Base-by-base conservation (phyloP, 1,140 invertebrate species). In the Aphelenchoides besseyi region DNA sequence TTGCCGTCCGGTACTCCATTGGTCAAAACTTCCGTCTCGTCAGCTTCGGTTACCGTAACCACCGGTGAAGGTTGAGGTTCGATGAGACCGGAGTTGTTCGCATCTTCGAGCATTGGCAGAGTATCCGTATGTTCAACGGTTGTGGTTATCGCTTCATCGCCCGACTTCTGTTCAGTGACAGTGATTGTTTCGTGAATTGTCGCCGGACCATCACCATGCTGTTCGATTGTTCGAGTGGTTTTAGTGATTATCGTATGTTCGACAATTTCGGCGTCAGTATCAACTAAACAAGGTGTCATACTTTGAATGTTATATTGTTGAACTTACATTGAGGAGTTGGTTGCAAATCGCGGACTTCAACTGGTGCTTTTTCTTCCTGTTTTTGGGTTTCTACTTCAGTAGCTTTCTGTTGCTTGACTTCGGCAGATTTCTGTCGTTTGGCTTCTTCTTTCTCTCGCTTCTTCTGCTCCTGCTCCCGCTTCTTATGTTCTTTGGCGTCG, bases 151-250 rank as follows among this genome's bases (percentile, higher is more conserved):
- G 63, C 32, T 23, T n/a, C 63, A 2, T 66, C 16, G 30, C 16
- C 63, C 28, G 63, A n/a, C 63, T 37, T 66, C 63, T 66, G 12
- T 53, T 66, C 55, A 8, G 18, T 59, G 55, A 35, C 32, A 29
- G 63, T 66, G 16, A 29, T 12, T n/a, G 8, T 66, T 33, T 32
- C 63, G 63, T 16, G 16, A n/a, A 64, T 53, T n/a, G 30, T 33
- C 12, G 63, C 12, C 3, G 16, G 26, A 23, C 16, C 30, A 32
- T 66, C 63, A n/a, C 63, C 63, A 30, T 66, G 63, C 1, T 66
- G 63, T 30, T 66, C 63, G n/a, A 66, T 1, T n/a, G 30, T 30
- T n/a, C 12, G 12, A 23, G 36, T 32, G 9, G 1, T 66, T 33
- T 59, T 23, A 28, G 55, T 59, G 55, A 59, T 33, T 8, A 18